A percentile compares a stretch with the other conserved stretches of the same genome.
phyloP scores from a whole-genome alignment of 2,113 vertebrate species.

The Notothenia coriiceps region DNA sequence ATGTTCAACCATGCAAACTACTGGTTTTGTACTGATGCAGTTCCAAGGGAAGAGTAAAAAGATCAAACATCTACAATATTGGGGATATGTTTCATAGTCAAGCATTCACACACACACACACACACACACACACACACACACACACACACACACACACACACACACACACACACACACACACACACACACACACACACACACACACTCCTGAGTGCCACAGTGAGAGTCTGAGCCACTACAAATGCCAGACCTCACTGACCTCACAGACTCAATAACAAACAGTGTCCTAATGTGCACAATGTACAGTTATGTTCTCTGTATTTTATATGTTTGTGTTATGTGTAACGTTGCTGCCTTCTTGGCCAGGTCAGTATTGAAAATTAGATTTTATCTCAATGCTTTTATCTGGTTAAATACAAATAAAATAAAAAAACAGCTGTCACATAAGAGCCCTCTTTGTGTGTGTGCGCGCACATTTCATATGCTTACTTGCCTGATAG shows the following conservation, averaged over 20 bases:
- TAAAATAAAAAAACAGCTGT: conserved; percentile 46
- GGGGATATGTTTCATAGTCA: not conserved
- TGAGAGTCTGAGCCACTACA: conserved; percentile 40
- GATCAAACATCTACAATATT: not conserved
- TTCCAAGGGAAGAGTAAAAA: not conserved
- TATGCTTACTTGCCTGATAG: conserved; percentile 9
- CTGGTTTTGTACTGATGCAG: not conserved
- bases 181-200: no score
- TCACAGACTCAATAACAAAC: conserved; percentile 65
- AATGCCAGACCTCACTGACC: conserved; percentile 47
- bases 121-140: conserved; percentile 27
- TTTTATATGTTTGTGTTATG: no score
- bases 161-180: no score
- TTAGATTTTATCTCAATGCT: no score
- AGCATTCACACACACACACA: conserved; percentile 9
- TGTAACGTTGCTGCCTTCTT: no score
- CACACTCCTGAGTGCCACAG: conserved; percentile 12
- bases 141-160: not conserved
- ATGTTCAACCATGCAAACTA: not conserved
- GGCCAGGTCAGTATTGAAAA: no score
- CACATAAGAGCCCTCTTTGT: conserved; percentile 21
- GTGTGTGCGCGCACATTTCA: not conserved
- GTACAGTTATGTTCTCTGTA: no score
- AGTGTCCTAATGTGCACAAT: not conserved
- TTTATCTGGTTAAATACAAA: no score